Base-by-base conservation (phyloP, 2,797 vertebrate species). In the Botia kubotai region DNA sequence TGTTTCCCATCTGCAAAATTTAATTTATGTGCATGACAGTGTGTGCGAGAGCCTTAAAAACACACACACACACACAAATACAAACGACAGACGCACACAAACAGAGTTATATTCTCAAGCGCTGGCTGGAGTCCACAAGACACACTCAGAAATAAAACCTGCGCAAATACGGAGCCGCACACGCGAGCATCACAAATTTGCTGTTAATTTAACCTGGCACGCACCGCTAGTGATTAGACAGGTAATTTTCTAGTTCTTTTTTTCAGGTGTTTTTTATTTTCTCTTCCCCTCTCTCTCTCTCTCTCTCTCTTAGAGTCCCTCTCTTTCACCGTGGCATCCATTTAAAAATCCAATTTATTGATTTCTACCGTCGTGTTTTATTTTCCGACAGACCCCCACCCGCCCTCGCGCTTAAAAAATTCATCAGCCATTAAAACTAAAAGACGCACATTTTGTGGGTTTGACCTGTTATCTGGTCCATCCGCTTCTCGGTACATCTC, bases 341-440 rank as follows among this genome's bases (percentile, higher is more conserved):
- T 91, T 91, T 87, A 87, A 87, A 91, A 90, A 89, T 87, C 10
- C 75, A 85, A 91, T 91, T 87, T 88, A 93, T 92, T 90, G 91
- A 92, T 93, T 94, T 91, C 84, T 84, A 86, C 85, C 84, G 23
- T 82, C 52, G 69, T 16, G 79, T 75, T 83, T 86, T 80, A 26
- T 26, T 88, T 90, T 85, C 80, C 78, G 76, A 19, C 19, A 6
- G 12, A 23, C 86, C 33, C 33, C 43, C 43, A 10, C 43, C 43
- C 43, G 8, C 6, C 39, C 39, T 8, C 10, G 43, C 10, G 43
- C 1, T 46, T 46, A 46, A 91, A 93, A 94, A 92, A 93, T 93
- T 92, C 90, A 93, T 91, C 90, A 92, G 87, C 88, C 91, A 93
- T 93, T 93, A 92, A 91, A 93, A 91, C 88, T 91, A 92, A 92